Conservation (phyloP, 2,797 vertebrate species). For the Malacoraja senta region DNA sequence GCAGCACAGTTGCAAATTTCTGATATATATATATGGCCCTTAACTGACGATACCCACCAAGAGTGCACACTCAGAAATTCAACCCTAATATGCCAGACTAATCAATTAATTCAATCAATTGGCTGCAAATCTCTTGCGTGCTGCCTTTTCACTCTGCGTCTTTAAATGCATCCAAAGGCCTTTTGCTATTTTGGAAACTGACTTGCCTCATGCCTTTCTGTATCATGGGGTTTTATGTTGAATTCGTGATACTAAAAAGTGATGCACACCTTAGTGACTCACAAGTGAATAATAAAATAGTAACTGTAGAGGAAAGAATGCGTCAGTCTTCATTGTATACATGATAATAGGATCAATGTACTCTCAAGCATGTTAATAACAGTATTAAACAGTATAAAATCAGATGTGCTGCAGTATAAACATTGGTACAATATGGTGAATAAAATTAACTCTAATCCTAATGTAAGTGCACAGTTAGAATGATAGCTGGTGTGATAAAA, state of each 20-base stretch:
- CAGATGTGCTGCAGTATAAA: not conserved
- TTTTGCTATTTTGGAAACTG: conserved; percentile 14
- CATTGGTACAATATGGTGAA: not conserved
- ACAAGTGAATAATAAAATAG: not conserved
- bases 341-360: not conserved
- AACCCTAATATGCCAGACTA: conserved; percentile 6
- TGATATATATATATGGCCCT: not conserved
- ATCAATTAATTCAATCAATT: conserved; percentile 24
- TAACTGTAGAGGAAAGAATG: not conserved
- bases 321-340: not conserved
- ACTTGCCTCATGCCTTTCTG: not conserved
- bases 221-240: not conserved
- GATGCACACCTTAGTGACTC: not conserved
- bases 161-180: not conserved
- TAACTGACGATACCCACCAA: not conserved
- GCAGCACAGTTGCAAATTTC: conserved; percentile 10
- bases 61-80: not conserved
- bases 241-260: not conserved
- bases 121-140: not conserved
- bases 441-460: not conserved
- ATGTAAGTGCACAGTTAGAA: not conserved
- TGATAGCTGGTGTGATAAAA: not conserved
- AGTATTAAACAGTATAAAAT: not conserved
- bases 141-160: not conserved
- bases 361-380: not conserved